Evolutionary conservation across 2,797 vertebrate genomes (phyloP).

Genomic region (Falco columbarius): DNA sequence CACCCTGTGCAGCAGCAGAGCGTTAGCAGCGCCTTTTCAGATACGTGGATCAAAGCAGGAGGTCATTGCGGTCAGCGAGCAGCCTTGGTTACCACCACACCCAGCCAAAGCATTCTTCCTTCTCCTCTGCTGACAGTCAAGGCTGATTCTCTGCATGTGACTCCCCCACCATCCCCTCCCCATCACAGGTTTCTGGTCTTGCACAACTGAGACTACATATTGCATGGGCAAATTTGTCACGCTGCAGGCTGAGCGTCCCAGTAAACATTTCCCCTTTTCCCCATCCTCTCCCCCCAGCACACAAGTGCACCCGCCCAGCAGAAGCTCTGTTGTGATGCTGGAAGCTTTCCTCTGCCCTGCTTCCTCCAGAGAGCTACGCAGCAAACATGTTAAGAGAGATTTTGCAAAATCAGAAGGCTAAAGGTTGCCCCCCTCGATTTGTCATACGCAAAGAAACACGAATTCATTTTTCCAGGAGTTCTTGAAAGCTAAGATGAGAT

Average conservation of each 20-base stretch:
- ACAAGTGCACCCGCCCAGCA: background rate
- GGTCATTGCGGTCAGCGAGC: conserved; percentile 62
- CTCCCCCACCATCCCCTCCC: conserved; percentile 39
- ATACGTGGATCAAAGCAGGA: conserved; percentile 42
- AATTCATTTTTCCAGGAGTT: background rate
- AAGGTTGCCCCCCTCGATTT: background rate
- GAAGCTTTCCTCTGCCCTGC: background rate
- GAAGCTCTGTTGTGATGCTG: background rate
- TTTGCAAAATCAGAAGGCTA: background rate
- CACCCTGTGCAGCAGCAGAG: background rate
- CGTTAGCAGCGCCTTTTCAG: background rate
- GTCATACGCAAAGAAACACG: background rate
- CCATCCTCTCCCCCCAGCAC: background rate
- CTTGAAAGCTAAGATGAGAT: conserved; percentile 2
- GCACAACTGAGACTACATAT: conserved; percentile 27
- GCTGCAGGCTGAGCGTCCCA: conserved; percentile 25
- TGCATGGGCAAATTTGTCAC: conserved; percentile 46
- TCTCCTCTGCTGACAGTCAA: conserved; percentile 69
- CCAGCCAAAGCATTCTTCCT: conserved; percentile 65
- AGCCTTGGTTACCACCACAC: conserved; percentile 65
- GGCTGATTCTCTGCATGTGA: conserved; percentile 70
- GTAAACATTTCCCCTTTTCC: conserved; percentile 52
- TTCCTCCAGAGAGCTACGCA: background rate
- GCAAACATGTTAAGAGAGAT: background rate
- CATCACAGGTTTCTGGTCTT: conserved; percentile 43